Percentiles rank a stretch among this genome's conserved stretches.
These are phyloP conservation scores for Tamandua tetradactyla DNA, from an alignment of 2,797 vertebrate genomes.

Conservation along the genomic window DNA sequence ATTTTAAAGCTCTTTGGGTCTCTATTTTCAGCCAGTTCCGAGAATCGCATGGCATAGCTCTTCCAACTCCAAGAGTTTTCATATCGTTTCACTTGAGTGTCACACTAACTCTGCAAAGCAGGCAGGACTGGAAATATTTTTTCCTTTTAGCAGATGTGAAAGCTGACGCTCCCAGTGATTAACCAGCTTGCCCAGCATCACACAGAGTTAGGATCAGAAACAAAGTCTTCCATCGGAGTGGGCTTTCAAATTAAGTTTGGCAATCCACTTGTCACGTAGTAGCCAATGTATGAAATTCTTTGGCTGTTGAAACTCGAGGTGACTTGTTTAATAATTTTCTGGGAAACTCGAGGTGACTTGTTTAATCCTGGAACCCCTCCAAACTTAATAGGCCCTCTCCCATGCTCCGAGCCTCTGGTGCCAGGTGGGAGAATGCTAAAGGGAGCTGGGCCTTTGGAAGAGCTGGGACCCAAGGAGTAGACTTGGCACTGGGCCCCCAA, in stretches of 20 bases:
- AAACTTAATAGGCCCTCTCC: neutral
- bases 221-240: neutral
- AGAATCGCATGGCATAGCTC: neutral
- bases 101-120: neutral
- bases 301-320: neutral
- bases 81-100: neutral
- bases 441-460: neutral
- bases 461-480: neutral
- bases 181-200: fast-evolving
- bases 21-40: neutral
- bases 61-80: neutral
- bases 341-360: neutral
- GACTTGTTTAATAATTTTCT: constrained; percentile 9
- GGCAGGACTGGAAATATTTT: fast-evolving
- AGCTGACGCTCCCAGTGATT: neutral
- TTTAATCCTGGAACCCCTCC: neutral
- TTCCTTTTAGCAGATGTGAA: neutral
- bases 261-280: neutral
- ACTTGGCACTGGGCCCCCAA: neutral
- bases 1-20: neutral
- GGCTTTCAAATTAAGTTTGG: neutral
- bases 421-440: neutral
- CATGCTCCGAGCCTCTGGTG: neutral
- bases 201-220: neutral
- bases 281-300: constrained; percentile 24